Base-by-base conservation (phyloP, 2,888 invertebrate species). In the Calameuta idolon region DNA sequence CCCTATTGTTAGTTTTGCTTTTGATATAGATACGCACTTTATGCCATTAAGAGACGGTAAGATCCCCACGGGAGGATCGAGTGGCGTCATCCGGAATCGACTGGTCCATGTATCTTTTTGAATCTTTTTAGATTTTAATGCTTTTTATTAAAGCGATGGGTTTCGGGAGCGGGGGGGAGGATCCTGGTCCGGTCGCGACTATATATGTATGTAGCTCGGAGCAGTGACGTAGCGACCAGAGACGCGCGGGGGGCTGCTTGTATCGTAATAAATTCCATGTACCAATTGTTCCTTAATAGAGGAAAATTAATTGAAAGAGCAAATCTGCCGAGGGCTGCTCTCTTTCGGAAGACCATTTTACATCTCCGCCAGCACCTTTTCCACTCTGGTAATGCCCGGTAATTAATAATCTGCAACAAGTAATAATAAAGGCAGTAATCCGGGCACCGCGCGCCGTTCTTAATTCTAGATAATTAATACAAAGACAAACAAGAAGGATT, bases 371-470 rank as follows among this genome's bases (percentile, higher is more conserved):
- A 78, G 77, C 82, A 79, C 79, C 81, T 77, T 74, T 78, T 74
- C 80, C 78, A 79, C 75, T 79, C 79, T 82, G 84, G 81, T 90
- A 90, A 89, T 90, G 89, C 89, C 86, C 84, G 86, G 89, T 90
- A 91, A 91, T 91, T 90, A 91, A 91, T 91, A 91, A 91, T 91
- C 90, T 87, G 88, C 89, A 90, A 90, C 89, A 89, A 91, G 90
- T 90, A 90, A 91, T 90, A 91, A 90, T 90, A 89, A 90, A 90
- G 90, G 84, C 87, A 83, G 88, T 90, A 91, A 91, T 91, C 90
- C 90, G 87, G 86, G 84, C 85, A 86, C 84, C 85, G 83, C 86
- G 85, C 87, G 80, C 83, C 86, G 85, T 89, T 90, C 90, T 91
- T 90, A 90, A 91, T 91, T 91, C 90, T 89, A 87, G 88, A 89